Conservation (phyloP, 2,113 vertebrate species). For the Ifrita kowaldi region DNA sequence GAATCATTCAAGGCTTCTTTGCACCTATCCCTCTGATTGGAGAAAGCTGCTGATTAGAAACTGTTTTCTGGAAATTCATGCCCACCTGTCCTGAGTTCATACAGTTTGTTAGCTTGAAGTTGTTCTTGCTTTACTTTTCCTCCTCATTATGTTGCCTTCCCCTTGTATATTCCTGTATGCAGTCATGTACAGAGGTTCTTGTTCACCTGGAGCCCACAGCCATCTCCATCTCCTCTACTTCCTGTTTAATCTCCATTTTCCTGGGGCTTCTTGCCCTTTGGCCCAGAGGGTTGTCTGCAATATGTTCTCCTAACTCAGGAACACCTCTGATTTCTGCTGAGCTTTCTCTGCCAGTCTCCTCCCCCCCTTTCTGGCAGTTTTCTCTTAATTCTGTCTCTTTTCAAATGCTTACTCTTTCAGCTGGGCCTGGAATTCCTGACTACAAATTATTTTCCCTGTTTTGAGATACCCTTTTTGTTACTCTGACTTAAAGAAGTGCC, state of each 20-base stretch:
- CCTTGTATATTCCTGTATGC: background rate
- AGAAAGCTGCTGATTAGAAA: background rate
- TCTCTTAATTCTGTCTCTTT: background rate
- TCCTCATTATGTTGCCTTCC: background rate
- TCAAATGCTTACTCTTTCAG: background rate
- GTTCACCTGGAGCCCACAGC: background rate
- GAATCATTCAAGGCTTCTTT: background rate
- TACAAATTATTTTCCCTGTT: background rate
- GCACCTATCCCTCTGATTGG: background rate
- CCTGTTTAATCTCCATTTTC: background rate
- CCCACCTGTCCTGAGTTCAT: background rate
- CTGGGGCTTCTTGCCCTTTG: background rate
- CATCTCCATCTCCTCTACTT: background rate
- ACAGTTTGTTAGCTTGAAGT: background rate
- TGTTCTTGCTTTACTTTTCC: background rate
- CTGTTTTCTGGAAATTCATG: background rate
- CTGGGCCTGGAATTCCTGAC: background rate
- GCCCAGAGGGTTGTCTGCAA: background rate
- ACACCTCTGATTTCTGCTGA: background rate
- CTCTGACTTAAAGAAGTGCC: background rate
- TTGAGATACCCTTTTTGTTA: background rate
- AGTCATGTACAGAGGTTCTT: background rate
- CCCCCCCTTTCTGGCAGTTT: background rate
- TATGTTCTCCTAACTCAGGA: background rate
- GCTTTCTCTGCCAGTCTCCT: background rate